These are phyloP conservation scores for Dipodomys merriami DNA, from an alignment of 2,113 vertebrate genomes.

Conservation along the genomic window DNA sequence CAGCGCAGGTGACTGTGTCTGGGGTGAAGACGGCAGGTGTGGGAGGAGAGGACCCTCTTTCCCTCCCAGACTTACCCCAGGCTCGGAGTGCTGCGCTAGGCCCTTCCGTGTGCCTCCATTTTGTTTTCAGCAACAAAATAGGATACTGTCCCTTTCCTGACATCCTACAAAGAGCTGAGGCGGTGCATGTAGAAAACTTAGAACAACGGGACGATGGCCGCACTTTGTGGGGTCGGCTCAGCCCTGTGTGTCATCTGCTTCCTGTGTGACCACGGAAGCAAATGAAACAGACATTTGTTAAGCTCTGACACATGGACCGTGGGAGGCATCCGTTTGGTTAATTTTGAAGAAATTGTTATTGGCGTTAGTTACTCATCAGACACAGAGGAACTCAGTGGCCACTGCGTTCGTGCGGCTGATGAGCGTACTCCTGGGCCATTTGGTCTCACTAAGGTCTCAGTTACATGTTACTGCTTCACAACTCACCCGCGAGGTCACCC, in stretches of 20 bases:
- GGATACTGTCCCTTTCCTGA: background rate
- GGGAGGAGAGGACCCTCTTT: no score
- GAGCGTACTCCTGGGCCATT: background rate
- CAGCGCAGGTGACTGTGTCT: no score
- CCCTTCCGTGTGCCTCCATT: background rate
- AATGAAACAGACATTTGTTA: background rate
- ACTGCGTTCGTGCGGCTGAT: background rate
- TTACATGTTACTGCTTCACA: background rate
- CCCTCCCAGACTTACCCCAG: no score
- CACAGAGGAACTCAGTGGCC: background rate
- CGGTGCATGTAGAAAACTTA: background rate
- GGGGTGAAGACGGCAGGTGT: no score
- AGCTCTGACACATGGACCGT: background rate
- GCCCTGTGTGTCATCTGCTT: background rate
- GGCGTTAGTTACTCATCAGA: background rate
- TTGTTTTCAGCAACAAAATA: background rate
- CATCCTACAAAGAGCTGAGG: background rate
- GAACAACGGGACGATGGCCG: fast-evolving
- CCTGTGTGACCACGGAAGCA: background rate
- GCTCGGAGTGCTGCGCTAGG: fast-evolving
- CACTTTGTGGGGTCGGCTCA: fast-evolving
- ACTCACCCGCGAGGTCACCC: background rate
- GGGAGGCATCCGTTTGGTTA: background rate
- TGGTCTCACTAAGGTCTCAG: background rate
- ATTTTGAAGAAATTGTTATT: background rate